Evolutionary conservation across 2,797 vertebrate species (phyloP).

Genomic region (Amazona ochrocephala): DNA sequence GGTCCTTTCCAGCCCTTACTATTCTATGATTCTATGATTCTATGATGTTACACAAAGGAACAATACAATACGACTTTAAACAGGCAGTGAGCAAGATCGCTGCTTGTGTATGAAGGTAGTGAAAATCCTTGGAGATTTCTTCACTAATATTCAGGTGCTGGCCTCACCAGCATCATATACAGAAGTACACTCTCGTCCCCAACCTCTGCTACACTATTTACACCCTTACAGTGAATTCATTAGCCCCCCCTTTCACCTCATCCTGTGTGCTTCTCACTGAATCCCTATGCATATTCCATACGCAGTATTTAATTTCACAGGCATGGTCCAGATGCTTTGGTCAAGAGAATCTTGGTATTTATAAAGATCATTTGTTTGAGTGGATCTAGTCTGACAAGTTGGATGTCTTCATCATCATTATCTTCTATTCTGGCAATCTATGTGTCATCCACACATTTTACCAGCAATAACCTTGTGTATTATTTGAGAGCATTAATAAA

Average conservation of each 20-base stretch:
- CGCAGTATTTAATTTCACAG: not conserved
- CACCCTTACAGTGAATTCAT: not conserved
- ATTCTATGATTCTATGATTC: no score
- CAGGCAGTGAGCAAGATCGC: not conserved
- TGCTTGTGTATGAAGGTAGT: not conserved
- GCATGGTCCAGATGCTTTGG: not conserved
- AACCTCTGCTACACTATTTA: not conserved
- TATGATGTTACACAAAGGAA: not conserved
- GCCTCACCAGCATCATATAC: not conserved
- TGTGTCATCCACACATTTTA: constrained; percentile 1
- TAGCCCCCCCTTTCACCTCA: not conserved
- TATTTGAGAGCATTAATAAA: constrained; percentile 45
- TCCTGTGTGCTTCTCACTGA: not conserved
- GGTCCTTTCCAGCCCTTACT: no score
- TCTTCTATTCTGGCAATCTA: not conserved
- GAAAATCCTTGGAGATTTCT: not conserved
- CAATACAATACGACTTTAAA: not conserved
- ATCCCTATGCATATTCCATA: not conserved
- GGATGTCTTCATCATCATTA: constrained; percentile 10
- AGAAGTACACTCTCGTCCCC: not conserved
- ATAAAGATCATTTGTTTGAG: not conserved
- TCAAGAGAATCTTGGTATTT: not conserved
- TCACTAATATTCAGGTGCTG: not conserved
- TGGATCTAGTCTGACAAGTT: not conserved
- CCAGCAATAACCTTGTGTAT: not conserved